A percentile compares a stretch with the other conserved stretches of the same genome.
phyloP scores from a whole-genome alignment of 1,140 invertebrate species.

The Bicyclus anynana region DNA sequence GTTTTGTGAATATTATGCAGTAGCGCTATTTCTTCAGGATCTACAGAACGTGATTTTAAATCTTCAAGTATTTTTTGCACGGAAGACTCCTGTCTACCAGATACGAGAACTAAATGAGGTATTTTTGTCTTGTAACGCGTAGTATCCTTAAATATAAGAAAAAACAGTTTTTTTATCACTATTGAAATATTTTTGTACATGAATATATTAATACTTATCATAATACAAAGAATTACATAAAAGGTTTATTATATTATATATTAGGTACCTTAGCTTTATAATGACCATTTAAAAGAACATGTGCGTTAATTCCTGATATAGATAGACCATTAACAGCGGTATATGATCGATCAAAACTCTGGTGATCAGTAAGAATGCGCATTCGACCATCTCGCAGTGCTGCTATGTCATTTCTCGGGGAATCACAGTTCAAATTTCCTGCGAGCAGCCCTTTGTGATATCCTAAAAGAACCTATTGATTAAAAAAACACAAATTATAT shows the following conservation, averaged over 20 bases:
- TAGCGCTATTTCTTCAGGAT: slow-evolving; percentile 78
- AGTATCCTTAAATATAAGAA: slow-evolving; percentile 23
- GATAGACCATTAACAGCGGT: slow-evolving; percentile 44
- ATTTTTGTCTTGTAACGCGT: slow-evolving; percentile 30
- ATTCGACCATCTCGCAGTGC: slow-evolving; percentile 43
- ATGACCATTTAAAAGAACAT: slow-evolving; percentile 40
- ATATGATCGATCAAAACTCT: slow-evolving; percentile 29
- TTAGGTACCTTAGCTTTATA: too few species aligned
- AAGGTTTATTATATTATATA: too few species aligned
- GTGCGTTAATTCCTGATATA: slow-evolving; percentile 43
- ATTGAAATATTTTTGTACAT: not conserved
- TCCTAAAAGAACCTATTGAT: slow-evolving; percentile 40
- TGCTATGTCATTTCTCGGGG: slow-evolving; percentile 35
- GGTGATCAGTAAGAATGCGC: slow-evolving; percentile 35
- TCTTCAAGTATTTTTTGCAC: slow-evolving; percentile 38
- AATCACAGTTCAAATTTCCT: slow-evolving; percentile 37
- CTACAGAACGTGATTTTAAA: slow-evolving; percentile 54
- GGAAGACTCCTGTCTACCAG: slow-evolving; percentile 35
- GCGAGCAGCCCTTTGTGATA: slow-evolving; percentile 44
- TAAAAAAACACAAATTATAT: too few species aligned
- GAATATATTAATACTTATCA: too few species aligned
- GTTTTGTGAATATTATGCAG: slow-evolving; percentile 75
- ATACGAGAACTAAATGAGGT: slow-evolving; percentile 34
- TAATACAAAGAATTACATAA: too few species aligned
- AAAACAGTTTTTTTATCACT: not conserved